Evolutionary conservation across 2,797 vertebrate genomes (phyloP).

Genomic region (Luscinia megarhynchos): DNA sequence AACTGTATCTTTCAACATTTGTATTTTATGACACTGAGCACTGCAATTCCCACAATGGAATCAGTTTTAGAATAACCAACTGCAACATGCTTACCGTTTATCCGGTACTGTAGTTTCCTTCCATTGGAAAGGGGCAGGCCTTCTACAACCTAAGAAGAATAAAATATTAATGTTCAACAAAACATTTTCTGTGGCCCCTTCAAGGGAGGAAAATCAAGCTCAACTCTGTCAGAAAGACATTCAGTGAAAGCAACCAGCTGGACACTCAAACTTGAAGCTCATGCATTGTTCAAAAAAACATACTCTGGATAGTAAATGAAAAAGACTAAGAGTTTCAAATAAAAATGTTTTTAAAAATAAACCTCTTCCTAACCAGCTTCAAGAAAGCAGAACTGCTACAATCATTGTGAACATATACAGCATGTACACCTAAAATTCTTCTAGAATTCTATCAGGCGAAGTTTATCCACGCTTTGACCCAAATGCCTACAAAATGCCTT

Average conservation of each 20-base stretch:
- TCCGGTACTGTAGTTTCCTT: constrained; percentile 87
- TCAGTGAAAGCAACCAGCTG: neutral
- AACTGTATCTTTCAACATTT: neutral
- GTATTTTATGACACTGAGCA: neutral
- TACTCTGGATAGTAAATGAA: neutral
- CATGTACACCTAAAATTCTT: neutral
- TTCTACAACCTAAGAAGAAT: constrained; percentile 85
- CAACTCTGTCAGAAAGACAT: neutral
- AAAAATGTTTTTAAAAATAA: neutral
- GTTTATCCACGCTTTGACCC: neutral
- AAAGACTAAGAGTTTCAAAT: neutral
- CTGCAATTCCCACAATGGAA: neutral
- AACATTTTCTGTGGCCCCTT: neutral
- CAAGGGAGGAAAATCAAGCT: neutral
- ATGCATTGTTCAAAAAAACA: neutral
- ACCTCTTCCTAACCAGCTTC: neutral
- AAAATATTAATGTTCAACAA: neutral
- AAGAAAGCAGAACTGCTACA: neutral
- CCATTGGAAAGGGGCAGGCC: constrained; percentile 87
- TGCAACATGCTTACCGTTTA: constrained; percentile 85
- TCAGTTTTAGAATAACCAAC: neutral
- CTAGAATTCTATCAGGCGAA: neutral
- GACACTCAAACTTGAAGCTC: neutral
- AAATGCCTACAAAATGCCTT: neutral
- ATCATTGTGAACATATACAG: fast-evolving